Percentiles rank a stretch among this genome's conserved stretches.
phyloP scores from a whole-genome alignment of 2,888 invertebrate species.

The Cerastoderma edule region DNA sequence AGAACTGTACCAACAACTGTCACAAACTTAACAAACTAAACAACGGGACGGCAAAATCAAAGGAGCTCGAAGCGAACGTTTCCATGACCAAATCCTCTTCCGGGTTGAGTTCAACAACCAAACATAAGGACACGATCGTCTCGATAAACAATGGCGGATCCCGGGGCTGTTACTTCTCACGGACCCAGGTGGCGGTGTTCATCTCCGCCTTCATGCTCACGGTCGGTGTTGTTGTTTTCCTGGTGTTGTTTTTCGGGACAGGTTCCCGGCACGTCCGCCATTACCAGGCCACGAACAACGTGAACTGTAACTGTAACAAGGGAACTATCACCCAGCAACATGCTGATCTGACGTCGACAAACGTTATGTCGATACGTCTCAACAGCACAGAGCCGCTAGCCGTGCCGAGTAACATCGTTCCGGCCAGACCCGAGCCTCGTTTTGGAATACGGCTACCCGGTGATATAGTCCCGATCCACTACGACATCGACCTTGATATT shows the following conservation, averaged over 20 bases:
- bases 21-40: constrained; percentile 2
- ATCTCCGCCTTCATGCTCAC: constrained; percentile 58
- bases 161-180: constrained; percentile 65
- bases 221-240: constrained; percentile 60
- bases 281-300: constrained; percentile 10
- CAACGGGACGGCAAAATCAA: constrained; percentile 28
- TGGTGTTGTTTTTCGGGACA: constrained; percentile 58
- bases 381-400: neutral
- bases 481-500: constrained; percentile 69
- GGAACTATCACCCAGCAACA: neutral
- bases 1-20: neutral
- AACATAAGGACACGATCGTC: constrained; percentile 61
- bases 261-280: neutral
- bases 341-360: neutral
- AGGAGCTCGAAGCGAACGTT: constrained; percentile 36
- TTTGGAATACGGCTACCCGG: constrained; percentile 69
- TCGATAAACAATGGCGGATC: constrained; percentile 47
- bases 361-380: neutral
- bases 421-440: constrained; percentile 29
- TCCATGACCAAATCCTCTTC: constrained; percentile 50
- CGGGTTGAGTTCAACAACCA: constrained; percentile 29
- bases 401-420: constrained; percentile 14
- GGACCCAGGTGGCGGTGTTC: constrained; percentile 62
- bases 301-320: constrained; percentile 11
- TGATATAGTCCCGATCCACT: constrained; percentile 68